Base-by-base conservation (phyloP, 2,888 invertebrate genomes). In the Beris morrisii region DNA sequence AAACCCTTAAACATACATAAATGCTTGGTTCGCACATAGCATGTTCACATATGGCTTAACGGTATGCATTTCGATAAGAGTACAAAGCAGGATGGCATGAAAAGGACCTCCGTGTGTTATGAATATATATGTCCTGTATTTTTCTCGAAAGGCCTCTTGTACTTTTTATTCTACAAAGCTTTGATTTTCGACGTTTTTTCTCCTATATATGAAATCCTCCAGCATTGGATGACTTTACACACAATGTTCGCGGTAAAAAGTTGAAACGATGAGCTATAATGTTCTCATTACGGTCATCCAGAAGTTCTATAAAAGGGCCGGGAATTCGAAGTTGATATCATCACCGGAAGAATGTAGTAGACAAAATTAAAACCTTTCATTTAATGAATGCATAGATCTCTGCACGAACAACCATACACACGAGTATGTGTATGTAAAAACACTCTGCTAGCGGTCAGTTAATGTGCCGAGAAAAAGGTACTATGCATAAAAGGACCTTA, bases 1-100 rank as follows among this genome's bases (percentile, higher is more conserved):
- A 50, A 52, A 61, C 61, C 61, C 50, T 61, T 61, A 61, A 61
- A 61, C 52, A 61, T 50, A 61, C 52, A 61, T 61, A 22, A 22
- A 52, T 61, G 61, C 50, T 50, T 43, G 50, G 61, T 61, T 50
- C 50, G 61, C 61, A 61, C 28, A 61, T 22, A 61, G 32, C 38
- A 38, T 38, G 15, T 50, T 28, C 32, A 52, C 61, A 61, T 61
- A 61, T 61, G 61, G 61, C 11, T 22, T 22, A 2, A 22, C 61
- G n/a, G 15, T 13, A 46, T 15, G 28, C 6, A 59, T 46, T 46
- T 44, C 31, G 30, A 43, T 50, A 32, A 61, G n/a, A 15, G 31
- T 53, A 53, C 31, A 53, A 53, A 53, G 31, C 28, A 53, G 53
- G 31, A 30, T 4, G 44, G 13, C 46, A n/a, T 61, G 50, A 15